These are phyloP conservation scores for Drosophila murphyi DNA, from an alignment of 1,140 invertebrate genomes.

Conservation along the genomic window DNA sequence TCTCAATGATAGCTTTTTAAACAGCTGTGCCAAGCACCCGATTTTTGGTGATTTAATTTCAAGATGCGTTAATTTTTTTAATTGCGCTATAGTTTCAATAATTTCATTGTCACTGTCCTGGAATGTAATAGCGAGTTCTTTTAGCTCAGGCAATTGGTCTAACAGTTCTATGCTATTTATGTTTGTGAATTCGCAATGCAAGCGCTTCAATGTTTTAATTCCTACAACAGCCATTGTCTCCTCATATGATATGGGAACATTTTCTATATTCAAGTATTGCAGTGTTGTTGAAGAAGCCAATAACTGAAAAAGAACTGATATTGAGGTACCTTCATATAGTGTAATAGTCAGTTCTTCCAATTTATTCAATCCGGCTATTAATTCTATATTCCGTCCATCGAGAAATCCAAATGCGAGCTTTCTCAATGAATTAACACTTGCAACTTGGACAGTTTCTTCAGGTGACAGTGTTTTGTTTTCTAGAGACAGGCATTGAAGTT, in stretches of 20 bases:
- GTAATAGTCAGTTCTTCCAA: slow-evolving; percentile 7
- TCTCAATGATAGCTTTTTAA: background rate
- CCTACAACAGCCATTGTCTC: background rate
- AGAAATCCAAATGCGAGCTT: background rate
- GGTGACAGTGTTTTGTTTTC: background rate
- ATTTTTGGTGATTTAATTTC: slow-evolving; percentile 1
- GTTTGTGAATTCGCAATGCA: background rate
- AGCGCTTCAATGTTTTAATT: background rate
- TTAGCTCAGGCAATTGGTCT: background rate
- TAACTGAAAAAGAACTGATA: background rate
- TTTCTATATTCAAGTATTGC: background rate
- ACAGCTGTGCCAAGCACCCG: background rate
- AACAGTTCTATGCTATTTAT: background rate
- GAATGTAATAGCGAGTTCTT: background rate
- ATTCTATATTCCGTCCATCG: slow-evolving; percentile 3
- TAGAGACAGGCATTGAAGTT: background rate
- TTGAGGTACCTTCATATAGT: background rate
- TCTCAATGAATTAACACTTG: background rate
- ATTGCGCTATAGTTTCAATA: background rate
- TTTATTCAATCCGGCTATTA: background rate
- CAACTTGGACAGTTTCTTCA: background rate
- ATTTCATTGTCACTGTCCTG: background rate
- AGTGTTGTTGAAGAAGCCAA: slow-evolving; percentile 4
- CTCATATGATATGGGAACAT: background rate
- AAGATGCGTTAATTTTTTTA: background rate